Base-by-base conservation (phyloP, 2,797 vertebrate species). In the Micrastur ruficollis region DNA sequence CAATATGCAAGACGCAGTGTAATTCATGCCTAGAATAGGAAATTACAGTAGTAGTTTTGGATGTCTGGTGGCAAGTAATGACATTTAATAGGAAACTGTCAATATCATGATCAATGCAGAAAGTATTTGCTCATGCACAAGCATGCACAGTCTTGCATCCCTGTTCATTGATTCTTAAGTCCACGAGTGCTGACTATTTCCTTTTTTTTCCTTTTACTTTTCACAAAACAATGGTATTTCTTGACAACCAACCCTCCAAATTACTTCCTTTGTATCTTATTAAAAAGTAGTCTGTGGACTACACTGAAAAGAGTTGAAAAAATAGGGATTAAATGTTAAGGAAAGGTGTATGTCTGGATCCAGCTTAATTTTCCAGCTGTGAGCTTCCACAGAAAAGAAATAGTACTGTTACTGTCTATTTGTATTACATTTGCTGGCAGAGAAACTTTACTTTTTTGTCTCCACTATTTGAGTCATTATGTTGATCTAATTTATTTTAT, bases 401-500 rank as follows among this genome's bases (percentile, higher is more conserved):
- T 63, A 75, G 10, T 73, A 38, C 66, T 82, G 56, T 65, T 36
- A 38, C 40, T 59, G 59, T 95, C 76, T 83, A 56, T 78, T 84
- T 63, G 72, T 94, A 80, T 95, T 91, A 55, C 55, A 62, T 89
- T 95, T 94, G n/a, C 80, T 96, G 67, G 70, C 76, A 93, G 79
- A 81, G 40, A 93, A 80, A 32, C 17, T 92, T 44, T 90, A 74
- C 68, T 62, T 68, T 93, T 96, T 91, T 89, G 32, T 95, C 46
- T 81, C 65, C 84, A 42, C 84, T 85, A 29, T 81, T 67, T 91
- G 61, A 96, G 95, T 90, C 84, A 93, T 47, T 91, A 91, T 96
- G 72, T 86, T 93, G 81, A 86, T 95, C 72, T 95, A 89, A 95
- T 95, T 89, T 79, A 86, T 96, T 94, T 42, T 91, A 85, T 84